Conservation (phyloP, 2,888 invertebrate genomes). For the Agrotis ipsilon region DNA sequence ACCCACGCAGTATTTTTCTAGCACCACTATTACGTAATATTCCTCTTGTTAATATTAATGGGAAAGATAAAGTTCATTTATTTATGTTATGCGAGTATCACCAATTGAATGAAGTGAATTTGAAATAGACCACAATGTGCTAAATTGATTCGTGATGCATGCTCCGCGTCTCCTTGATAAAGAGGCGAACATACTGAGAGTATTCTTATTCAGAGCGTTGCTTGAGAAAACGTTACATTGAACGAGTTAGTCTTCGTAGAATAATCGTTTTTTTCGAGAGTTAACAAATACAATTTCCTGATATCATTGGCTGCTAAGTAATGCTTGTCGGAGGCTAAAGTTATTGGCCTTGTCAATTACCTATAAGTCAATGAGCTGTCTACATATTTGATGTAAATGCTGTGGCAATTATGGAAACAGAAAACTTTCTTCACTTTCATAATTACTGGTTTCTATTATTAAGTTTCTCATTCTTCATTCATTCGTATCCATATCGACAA, state of each 20-base stretch:
- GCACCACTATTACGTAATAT: slow-evolving; percentile 27
- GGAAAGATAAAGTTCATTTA: slow-evolving; percentile 36
- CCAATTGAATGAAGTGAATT: slow-evolving; percentile 59
- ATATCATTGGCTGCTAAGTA: background rate
- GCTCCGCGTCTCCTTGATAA: slow-evolving; percentile 54
- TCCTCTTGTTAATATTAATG: slow-evolving; percentile 44
- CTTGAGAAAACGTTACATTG: slow-evolving; percentile 8
- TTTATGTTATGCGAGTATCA: slow-evolving; percentile 49
- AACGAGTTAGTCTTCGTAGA: slow-evolving; percentile 15
- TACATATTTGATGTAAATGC: background rate
- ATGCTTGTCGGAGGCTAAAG: background rate
- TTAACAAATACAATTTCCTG: background rate
- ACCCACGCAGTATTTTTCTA: slow-evolving; percentile 35
- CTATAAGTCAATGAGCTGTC: background rate
- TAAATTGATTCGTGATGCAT: slow-evolving; percentile 72
- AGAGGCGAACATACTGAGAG: slow-evolving; percentile 44
- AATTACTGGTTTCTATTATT: slow-evolving; percentile 1
- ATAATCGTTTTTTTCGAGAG: background rate
- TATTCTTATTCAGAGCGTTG: slow-evolving; percentile 25
- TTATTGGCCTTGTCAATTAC: background rate
- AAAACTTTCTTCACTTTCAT: background rate
- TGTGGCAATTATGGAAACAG: background rate
- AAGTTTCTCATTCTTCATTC: slow-evolving; percentile 33
- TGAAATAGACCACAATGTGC: slow-evolving; percentile 70
- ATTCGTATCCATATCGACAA: slow-evolving; percentile 39